phyloP scores from a whole-genome alignment of 2,888 invertebrate genomes.

The Thyatira batis region DNA sequence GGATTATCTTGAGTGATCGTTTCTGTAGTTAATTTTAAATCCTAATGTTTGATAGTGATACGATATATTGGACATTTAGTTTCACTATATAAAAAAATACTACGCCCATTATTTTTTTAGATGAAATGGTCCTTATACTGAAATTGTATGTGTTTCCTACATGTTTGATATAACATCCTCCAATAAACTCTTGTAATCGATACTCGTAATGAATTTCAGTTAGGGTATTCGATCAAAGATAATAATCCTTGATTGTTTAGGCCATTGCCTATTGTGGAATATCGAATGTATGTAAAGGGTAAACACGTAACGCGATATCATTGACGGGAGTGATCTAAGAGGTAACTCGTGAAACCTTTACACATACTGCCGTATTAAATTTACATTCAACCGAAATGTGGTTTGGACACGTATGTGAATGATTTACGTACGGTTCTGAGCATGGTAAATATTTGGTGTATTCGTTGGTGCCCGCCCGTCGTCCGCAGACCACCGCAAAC shows the following conservation, averaged over 20 bases:
- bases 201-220: neutral
- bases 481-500: constrained; percentile 28
- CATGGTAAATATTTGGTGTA: constrained; percentile 48
- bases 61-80: no score
- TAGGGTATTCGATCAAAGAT: neutral
- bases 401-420: constrained; percentile 41
- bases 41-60: no score
- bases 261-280: neutral
- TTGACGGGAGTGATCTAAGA: neutral
- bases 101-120: no score
- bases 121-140: no score
- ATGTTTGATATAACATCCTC: no score
- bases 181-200: neutral
- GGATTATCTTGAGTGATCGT: neutral
- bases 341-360: constrained; percentile 21
- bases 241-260: no score
- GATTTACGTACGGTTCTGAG: constrained; percentile 38
- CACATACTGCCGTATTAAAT: constrained; percentile 35
- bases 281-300: neutral
- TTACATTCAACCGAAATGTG: constrained; percentile 42
- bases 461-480: constrained; percentile 24
- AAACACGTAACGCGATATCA: neutral
- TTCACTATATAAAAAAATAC: no score
- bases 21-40: no score
- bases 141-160: no score